Base-by-base conservation (phyloP, 30 jellyfish, hydroid and myxozoan genomes). In the Aurelia aurita region DNA sequence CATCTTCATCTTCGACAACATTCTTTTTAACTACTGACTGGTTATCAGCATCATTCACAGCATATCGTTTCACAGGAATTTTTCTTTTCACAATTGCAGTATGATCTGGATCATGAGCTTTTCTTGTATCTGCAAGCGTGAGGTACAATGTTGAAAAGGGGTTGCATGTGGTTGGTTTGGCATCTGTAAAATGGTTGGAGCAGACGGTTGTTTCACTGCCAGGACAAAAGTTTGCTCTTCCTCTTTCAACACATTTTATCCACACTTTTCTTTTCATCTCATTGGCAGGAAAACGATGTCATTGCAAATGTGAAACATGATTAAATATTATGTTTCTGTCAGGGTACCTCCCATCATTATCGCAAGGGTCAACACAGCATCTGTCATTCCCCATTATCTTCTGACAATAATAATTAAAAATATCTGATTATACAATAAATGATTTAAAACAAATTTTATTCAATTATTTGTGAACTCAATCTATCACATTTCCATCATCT, bases 291-390 rank as follows among this genome's bases (percentile, higher is more conserved):
- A 59, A 81, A 18, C 53, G 35, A 58, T 76, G 79, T 29, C 79
- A 76, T 51, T 51, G 57, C 79, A 76, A 76, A 28, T 26, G 32
- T 26, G 77, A 23, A 22, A 76, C 87, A 76, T 76, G 79, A 59
- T 26, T 76, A 2, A 35, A 46, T 0, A 51, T 57, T 7, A 76
- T 54, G 79, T 51, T 22, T 27, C 76, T 12, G 61, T 67, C 85
- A 29, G 85, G 87, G 58, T 81, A 81, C 46, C 91, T 44, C 58
- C 58, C 66, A 68, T 81, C 91, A 51, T 81, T 81, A 45, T 81
- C 76, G 54, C 91, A 81, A 6, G 63, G 65, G 67, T 87, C 91
- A 47, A 81, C 91, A 46, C 79, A 54, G 61, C 87, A 76, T 47
- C 84, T 72, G 84, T 18, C 84, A n/a, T 72, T 72, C 14, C 84